Evolutionary conservation across 2,888 invertebrate species (phyloP).

Genomic region (Netelia inedita): DNA sequence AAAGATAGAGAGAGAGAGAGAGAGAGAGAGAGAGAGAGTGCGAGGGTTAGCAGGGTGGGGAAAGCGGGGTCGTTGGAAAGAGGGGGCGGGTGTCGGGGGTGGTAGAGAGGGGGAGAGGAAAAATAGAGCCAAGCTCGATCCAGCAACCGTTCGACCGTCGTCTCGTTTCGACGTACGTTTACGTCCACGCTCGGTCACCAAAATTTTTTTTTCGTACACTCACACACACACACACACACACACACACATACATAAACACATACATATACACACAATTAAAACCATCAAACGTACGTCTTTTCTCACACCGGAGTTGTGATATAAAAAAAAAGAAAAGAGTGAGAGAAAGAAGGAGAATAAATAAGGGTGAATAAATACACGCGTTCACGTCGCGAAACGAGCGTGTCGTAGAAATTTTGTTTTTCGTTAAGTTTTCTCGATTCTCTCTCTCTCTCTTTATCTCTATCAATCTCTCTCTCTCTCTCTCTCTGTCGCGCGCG

Average conservation of each 20-base stretch:
- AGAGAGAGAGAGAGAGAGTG: too few relatives aligned
- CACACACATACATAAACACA: neutral
- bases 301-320: neutral
- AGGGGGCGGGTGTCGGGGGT: slow-evolving; percentile 48
- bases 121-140: slow-evolving; percentile 45
- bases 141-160: slow-evolving; percentile 76
- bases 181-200: slow-evolving; percentile 70
- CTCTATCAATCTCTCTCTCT: too few relatives aligned
- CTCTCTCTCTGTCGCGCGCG: too few relatives aligned
- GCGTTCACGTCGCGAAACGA: neutral
- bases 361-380: neutral
- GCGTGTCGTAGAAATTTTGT: neutral
- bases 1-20: too few relatives aligned
- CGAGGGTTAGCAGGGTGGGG: neutral
- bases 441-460: too few relatives aligned
- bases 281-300: neutral
- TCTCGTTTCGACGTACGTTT: slow-evolving; percentile 79
- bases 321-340: neutral
- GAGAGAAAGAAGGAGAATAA: neutral
- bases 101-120: neutral
- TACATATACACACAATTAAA: slow-evolving; percentile 4
- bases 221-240: slow-evolving; percentile 9
- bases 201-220: slow-evolving; percentile 60
- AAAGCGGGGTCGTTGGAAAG: neutral
- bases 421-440: neutral